phyloP scores from a whole-genome alignment of 1,140 invertebrate genomes.

The Chionoecetes opilio region DNA sequence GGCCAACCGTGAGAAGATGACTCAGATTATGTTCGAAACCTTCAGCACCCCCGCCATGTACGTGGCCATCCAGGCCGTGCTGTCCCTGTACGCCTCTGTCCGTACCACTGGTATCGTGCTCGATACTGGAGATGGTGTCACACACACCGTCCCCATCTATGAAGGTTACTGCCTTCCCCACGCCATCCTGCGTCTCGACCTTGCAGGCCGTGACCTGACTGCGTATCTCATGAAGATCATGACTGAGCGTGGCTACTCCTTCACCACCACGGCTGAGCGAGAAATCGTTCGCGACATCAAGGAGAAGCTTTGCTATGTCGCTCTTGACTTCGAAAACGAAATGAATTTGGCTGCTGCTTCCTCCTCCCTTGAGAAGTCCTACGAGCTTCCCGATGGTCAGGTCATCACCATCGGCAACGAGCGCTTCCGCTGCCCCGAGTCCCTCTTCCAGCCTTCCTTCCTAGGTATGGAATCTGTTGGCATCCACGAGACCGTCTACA shows the following conservation, averaged over 20 bases:
- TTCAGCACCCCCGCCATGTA: conserved; percentile 97
- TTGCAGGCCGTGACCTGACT: conserved; percentile 86
- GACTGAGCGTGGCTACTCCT: conserved; percentile 84
- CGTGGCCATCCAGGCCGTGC: conserved; percentile 95
- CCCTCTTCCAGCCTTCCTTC: conserved; percentile 98
- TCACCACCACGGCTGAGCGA: conserved; percentile 89
- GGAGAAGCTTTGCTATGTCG: conserved; percentile 96
- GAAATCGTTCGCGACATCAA: conserved; percentile 97
- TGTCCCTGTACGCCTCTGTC: conserved; percentile 96
- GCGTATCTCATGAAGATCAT: conserved; percentile 86
- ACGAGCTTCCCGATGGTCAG: conserved; percentile 96
- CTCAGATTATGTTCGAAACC: conserved; percentile 96
- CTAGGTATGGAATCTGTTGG: conserved; percentile 91
- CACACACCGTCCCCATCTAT: conserved; percentile 97
- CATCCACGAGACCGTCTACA: conserved; percentile 76
- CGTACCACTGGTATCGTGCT: conserved; percentile 97
- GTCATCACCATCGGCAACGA: conserved; percentile 99
- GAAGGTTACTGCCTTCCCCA: conserved; percentile 95
- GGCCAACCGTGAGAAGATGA: conserved; percentile 95
- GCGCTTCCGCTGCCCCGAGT: conserved; percentile 98
- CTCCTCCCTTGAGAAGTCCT: conserved; percentile 83
- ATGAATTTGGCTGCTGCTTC: conserved; percentile 87
- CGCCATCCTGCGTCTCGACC: conserved; percentile 89
- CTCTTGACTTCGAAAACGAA: conserved; percentile 96
- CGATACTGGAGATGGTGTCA: conserved; percentile 96